A percentile compares a stretch with the other conserved stretches of the same genome.
Evolutionary conservation across 92 coral and sea anemone genomes (phyloP).

Genomic region (Porites lobata): DNA sequence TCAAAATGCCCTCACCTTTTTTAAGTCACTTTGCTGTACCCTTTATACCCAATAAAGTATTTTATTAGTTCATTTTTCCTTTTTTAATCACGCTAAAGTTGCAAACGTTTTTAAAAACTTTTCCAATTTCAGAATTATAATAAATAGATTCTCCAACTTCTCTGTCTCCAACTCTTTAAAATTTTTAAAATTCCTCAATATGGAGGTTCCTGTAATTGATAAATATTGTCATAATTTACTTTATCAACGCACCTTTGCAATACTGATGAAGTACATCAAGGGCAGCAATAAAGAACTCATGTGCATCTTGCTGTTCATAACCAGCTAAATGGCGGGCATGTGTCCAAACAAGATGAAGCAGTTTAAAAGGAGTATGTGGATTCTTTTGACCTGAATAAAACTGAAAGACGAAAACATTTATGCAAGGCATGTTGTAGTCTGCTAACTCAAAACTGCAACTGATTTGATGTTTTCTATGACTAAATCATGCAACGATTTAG

Average conservation of each 20-base stretch:
- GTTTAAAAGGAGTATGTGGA: constrained; percentile 96
- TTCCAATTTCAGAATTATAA: too few relatives aligned
- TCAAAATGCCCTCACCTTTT: too few relatives aligned
- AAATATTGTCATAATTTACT: neutral
- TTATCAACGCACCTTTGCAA: constrained; percentile 81
- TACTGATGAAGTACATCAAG: constrained; percentile 94
- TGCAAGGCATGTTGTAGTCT: neutral
- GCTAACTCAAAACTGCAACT: neutral
- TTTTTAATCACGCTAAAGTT: too few relatives aligned
- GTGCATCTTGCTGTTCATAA: constrained; percentile 99
- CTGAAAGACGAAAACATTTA: constrained; percentile 40
- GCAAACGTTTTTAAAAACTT: too few relatives aligned
- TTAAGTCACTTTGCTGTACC: too few relatives aligned
- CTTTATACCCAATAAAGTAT: too few relatives aligned
- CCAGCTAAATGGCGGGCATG: constrained; percentile 99
- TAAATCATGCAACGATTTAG: too few relatives aligned
- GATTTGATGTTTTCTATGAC: too few relatives aligned
- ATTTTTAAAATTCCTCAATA: too few relatives aligned
- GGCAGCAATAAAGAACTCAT: constrained; percentile 98
- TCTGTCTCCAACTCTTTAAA: too few relatives aligned
- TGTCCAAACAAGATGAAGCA: constrained; percentile 97
- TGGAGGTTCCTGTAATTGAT: neutral
- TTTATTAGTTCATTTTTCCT: too few relatives aligned
- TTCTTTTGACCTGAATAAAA: constrained; percentile 95
- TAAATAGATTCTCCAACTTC: too few relatives aligned